Percentiles rank a stretch among this genome's conserved stretches.
Conservation (phyloP, 2,797 vertebrate genomes). For the Rhadinocentrus ornatus region DNA sequence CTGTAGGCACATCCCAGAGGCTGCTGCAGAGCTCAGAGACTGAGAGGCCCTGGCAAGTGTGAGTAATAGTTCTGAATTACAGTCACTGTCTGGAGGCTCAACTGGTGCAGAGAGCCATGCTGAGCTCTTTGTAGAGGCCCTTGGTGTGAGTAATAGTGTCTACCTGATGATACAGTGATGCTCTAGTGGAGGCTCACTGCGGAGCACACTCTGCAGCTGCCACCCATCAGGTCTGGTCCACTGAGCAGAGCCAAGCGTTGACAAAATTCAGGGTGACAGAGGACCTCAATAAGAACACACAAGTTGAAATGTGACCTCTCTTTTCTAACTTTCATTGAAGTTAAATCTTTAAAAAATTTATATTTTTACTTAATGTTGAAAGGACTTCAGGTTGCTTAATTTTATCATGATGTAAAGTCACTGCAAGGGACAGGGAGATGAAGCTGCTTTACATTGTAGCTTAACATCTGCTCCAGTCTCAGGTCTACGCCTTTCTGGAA, state of each 20-base stretch:
- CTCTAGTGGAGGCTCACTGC: neutral
- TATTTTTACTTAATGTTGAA: no score
- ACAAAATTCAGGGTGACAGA: constrained; percentile 8
- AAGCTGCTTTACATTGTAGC: no score
- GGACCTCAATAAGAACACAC: neutral
- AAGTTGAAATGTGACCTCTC: neutral
- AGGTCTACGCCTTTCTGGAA: no score
- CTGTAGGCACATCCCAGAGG: constrained; percentile 64
- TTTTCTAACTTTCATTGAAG: neutral
- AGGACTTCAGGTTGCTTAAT: no score
- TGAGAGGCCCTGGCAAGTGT: constrained; percentile 52
- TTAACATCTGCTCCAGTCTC: no score
- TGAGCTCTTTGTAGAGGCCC: constrained; percentile 13
- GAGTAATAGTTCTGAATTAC: constrained; percentile 63
- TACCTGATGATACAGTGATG: neutral
- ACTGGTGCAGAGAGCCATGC: constrained; percentile 8
- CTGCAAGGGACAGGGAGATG: no score
- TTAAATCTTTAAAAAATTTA: no score
- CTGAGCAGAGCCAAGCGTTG: constrained; percentile 9
- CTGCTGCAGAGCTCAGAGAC: constrained; percentile 34
- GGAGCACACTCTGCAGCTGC: constrained; percentile 16
- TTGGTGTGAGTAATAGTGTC: constrained; percentile 2
- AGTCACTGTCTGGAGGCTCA: constrained; percentile 42
- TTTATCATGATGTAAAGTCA: no score
- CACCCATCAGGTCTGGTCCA: neutral